phyloP scores from a whole-genome alignment of 2,113 vertebrate genomes.

The Platysternon megacephalum region DNA sequence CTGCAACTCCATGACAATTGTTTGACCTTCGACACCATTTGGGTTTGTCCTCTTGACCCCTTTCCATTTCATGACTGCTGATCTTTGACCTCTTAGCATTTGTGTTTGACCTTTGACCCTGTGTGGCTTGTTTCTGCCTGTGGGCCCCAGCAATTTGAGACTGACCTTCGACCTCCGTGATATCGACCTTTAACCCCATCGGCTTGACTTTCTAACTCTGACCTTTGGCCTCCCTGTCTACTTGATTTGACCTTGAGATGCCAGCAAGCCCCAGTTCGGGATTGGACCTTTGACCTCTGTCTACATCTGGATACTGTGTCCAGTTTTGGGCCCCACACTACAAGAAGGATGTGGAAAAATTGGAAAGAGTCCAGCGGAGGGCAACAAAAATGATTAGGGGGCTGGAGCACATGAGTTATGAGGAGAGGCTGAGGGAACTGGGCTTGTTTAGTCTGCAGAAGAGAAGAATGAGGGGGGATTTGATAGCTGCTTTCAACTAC shows the following conservation, averaged over 20 bases:
- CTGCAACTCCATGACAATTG: not conserved
- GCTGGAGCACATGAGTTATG: too few relatives aligned
- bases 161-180: not conserved
- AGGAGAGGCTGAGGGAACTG: too few relatives aligned
- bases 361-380: too few relatives aligned
- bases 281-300: not conserved
- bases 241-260: not conserved
- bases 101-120: not conserved
- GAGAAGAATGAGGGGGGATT: too few relatives aligned
- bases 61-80: not conserved
- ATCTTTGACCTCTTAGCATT: not conserved
- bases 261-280: not conserved
- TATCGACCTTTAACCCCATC: not conserved
- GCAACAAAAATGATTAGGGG: too few relatives aligned
- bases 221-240: not conserved
- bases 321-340: too few relatives aligned
- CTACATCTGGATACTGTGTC: not conserved
- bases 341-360: too few relatives aligned
- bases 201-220: not conserved
- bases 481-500: too few relatives aligned
- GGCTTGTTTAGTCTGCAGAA: too few relatives aligned
- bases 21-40: not conserved
- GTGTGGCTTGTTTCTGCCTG: not conserved
- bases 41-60: not conserved
- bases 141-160: not conserved